A percentile compares a stretch with the other conserved stretches of the same genome.
phyloP scores from a whole-genome alignment of 2,113 vertebrate species.

The Coturnix japonica region DNA sequence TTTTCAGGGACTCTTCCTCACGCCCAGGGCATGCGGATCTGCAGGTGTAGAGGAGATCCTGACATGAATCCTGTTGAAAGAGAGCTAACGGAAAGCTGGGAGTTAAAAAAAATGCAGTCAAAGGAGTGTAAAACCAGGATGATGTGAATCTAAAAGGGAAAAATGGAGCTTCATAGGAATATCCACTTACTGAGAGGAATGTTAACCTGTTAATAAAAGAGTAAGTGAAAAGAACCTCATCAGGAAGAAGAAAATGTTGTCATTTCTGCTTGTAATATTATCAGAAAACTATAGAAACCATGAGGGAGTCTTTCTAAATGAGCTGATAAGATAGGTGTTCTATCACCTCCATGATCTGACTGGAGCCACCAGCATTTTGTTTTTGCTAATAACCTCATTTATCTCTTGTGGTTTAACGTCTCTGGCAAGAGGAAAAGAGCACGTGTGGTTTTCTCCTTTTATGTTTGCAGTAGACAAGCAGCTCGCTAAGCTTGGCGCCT shows the following conservation, averaged over 20 bases:
- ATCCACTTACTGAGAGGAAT: not conserved
- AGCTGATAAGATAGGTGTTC: constrained; percentile 49
- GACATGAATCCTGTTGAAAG: not conserved
- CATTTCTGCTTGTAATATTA: constrained; percentile 49
- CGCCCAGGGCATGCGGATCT: not conserved
- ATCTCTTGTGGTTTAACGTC: constrained; percentile 57
- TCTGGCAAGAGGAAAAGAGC: constrained; percentile 48
- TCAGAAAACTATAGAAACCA: constrained; percentile 52
- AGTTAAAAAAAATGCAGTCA: not conserved
- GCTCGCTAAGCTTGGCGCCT: not conserved
- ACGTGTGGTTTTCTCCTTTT: not conserved
- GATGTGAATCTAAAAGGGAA: not conserved
- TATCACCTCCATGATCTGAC: constrained; percentile 45
- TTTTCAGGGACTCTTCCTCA: not conserved
- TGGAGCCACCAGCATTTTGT: constrained; percentile 29
- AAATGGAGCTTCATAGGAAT: not conserved
- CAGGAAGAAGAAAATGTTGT: constrained; percentile 20
- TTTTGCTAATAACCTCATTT: constrained; percentile 64
- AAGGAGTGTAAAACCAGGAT: not conserved
- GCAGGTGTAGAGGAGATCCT: not conserved
- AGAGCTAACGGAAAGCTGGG: not conserved
- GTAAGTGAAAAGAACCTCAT: constrained; percentile 33
- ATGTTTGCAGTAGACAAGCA: not conserved
- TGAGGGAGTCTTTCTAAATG: constrained; percentile 39
- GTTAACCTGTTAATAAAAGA: constrained; percentile 1